Percentiles rank a stretch among this genome's conserved stretches.
phyloP scores from a whole-genome alignment of 2,888 invertebrate genomes.

The Cheilosia urbana region DNA sequence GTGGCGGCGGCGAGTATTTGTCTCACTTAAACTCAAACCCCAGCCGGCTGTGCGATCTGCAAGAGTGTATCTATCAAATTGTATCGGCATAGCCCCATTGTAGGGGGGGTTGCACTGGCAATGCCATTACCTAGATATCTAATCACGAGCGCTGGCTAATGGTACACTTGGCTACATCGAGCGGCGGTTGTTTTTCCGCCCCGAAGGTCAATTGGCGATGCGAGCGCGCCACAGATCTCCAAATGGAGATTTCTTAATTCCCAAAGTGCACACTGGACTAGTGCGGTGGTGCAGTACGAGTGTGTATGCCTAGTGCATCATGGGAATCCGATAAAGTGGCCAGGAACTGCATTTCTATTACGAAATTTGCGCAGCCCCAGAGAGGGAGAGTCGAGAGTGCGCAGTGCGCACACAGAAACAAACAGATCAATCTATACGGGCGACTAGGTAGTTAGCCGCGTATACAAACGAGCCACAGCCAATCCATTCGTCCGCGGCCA shows the following conservation, averaged over 20 bases:
- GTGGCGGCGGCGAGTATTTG: constrained; percentile 65
- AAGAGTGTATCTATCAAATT: constrained; percentile 62
- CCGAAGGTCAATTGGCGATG: constrained; percentile 75
- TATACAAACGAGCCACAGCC: constrained; percentile 49
- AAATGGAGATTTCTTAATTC: constrained; percentile 74
- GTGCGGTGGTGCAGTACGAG: constrained; percentile 1
- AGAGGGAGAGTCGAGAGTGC: constrained; percentile 13
- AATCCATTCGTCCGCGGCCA: constrained; percentile 52
- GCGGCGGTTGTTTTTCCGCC: constrained; percentile 68
- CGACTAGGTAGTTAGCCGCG: constrained; percentile 67
- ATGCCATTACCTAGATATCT: constrained; percentile 74
- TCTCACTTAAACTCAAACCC: constrained; percentile 62
- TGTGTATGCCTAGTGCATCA: constrained; percentile 50
- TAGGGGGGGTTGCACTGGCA: constrained; percentile 45
- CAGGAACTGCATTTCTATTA: constrained; percentile 71
- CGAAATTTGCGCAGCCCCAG: constrained; percentile 55
- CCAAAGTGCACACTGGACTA: constrained; percentile 34
- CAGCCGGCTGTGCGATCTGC: constrained; percentile 26
- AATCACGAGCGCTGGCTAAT: constrained; percentile 73
- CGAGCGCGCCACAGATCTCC: constrained; percentile 66
- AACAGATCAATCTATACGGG: constrained; percentile 64
- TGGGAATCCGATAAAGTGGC: constrained; percentile 75
- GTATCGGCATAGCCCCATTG: constrained; percentile 52
- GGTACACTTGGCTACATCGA: constrained; percentile 65
- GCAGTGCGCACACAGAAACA: constrained; percentile 42